Conservation (phyloP, 92 coral and sea anemone genomes). For the Pocillopora meandrina region DNA sequence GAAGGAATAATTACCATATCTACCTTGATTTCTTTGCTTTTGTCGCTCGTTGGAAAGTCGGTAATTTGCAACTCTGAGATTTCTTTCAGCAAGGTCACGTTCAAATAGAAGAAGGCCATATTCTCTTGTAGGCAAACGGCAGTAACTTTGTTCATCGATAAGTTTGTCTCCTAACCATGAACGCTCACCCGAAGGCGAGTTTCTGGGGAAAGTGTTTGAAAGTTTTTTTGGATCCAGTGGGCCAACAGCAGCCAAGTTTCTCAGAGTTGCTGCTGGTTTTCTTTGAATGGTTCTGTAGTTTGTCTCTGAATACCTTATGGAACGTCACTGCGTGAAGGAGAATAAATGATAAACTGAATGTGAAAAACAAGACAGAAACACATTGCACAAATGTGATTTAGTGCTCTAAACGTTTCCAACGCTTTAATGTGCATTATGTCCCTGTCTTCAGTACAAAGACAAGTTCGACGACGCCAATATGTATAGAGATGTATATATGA, state of each 20-base stretch:
- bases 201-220: neutral
- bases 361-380: neutral
- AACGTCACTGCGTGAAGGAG: neutral
- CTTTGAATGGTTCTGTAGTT: neutral
- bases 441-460: no score
- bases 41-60: neutral
- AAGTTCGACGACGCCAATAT: no score
- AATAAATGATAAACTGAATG: neutral
- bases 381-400: neutral
- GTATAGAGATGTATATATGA: no score
- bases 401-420: no score
- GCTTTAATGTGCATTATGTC: no score
- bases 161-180: neutral
- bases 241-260: no score
- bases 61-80: constrained; percentile 9
- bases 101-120: constrained; percentile 13
- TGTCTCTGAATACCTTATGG: neutral
- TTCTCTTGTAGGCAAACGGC: neutral
- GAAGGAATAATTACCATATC: neutral
- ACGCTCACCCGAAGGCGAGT: neutral
- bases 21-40: neutral
- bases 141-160: neutral
- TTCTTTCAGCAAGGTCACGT: constrained; percentile 9
- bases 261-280: neutral
- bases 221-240: neutral